Percentiles rank a stretch among this genome's conserved stretches.
Conservation (phyloP, 2,888 invertebrate genomes). For the Cheilosia variabilis region DNA sequence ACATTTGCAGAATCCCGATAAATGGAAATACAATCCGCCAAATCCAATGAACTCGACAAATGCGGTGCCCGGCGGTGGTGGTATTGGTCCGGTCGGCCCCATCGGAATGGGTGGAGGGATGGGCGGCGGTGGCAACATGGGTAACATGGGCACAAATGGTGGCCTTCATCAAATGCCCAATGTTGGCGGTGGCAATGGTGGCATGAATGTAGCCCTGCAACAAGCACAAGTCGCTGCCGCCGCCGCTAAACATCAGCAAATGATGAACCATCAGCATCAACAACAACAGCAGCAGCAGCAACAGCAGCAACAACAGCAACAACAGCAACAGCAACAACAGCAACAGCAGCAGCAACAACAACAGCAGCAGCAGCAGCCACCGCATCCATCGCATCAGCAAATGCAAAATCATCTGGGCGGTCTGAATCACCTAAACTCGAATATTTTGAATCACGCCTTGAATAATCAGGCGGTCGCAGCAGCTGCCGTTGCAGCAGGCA, state of each 20-base stretch:
- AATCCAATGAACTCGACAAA: slow-evolving; percentile 84
- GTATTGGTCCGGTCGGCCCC: slow-evolving; percentile 83
- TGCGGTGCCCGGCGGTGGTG: slow-evolving; percentile 84
- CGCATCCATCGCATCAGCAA: slow-evolving; percentile 85
- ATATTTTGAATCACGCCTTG: slow-evolving; percentile 82
- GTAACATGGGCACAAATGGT: slow-evolving; percentile 82
- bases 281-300: slow-evolving; percentile 84
- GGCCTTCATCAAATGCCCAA: slow-evolving; percentile 79
- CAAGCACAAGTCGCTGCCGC: slow-evolving; percentile 78
- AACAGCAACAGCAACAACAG: slow-evolving; percentile 81
- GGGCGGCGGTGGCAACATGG: slow-evolving; percentile 83
- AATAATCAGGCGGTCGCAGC: slow-evolving; percentile 81
- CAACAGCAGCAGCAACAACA: slow-evolving; percentile 84
- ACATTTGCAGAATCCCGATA: slow-evolving; percentile 90
- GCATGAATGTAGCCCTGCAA: slow-evolving; percentile 82
- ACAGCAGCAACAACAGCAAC: slow-evolving; percentile 82
- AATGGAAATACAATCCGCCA: slow-evolving; percentile 91
- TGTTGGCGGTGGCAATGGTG: slow-evolving; percentile 80
- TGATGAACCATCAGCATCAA: slow-evolving; percentile 78
- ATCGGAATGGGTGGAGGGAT: slow-evolving; percentile 83
- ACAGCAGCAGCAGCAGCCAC: slow-evolving; percentile 84
- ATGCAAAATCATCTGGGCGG: slow-evolving; percentile 82
- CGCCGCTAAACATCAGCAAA: slow-evolving; percentile 82
- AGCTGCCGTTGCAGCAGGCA: slow-evolving; percentile 80
- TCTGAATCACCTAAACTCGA: slow-evolving; percentile 81